phyloP scores from a whole-genome alignment of 2,113 vertebrate genomes.

The Microcebus griseorufus region DNA sequence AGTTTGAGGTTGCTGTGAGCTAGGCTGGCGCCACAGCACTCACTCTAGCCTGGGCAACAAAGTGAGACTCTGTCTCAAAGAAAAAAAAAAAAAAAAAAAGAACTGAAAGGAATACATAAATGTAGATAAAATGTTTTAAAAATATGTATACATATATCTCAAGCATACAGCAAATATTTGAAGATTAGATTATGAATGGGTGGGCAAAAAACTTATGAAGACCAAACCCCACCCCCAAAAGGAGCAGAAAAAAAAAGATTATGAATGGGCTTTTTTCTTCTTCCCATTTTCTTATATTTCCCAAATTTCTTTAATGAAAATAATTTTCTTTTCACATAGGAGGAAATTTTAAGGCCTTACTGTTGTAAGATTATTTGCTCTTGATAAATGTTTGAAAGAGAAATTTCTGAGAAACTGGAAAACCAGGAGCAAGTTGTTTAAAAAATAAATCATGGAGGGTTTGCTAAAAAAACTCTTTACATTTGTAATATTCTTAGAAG shows the following conservation, averaged over 20 bases:
- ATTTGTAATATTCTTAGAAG: background rate
- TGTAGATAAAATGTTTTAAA: background rate
- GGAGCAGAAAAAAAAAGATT: too few species aligned
- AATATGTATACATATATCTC: background rate
- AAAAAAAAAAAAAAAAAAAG: background rate
- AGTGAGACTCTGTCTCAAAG: too few species aligned
- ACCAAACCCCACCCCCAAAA: too few species aligned
- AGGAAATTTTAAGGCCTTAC: background rate
- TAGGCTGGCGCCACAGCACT: too few species aligned
- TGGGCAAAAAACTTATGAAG: too few species aligned
- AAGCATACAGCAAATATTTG: background rate
- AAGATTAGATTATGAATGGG: too few species aligned
- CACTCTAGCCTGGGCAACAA: too few species aligned
- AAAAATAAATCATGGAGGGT: background rate
- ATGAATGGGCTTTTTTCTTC: background rate
- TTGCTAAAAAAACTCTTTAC: background rate
- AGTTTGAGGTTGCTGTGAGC: too few species aligned
- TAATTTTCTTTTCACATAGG: background rate
- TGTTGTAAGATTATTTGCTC: background rate
- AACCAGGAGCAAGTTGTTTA: background rate
- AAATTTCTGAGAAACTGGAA: slow-evolving; percentile 7
- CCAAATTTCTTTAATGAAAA: background rate
- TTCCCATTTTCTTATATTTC: background rate
- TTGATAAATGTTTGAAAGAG: slow-evolving; percentile 11
- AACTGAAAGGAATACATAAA: background rate